A percentile compares a stretch with the other conserved stretches of the same genome.
Conservation (phyloP, 2,888 invertebrate species). For the Scrobipalpa atriplicella region DNA sequence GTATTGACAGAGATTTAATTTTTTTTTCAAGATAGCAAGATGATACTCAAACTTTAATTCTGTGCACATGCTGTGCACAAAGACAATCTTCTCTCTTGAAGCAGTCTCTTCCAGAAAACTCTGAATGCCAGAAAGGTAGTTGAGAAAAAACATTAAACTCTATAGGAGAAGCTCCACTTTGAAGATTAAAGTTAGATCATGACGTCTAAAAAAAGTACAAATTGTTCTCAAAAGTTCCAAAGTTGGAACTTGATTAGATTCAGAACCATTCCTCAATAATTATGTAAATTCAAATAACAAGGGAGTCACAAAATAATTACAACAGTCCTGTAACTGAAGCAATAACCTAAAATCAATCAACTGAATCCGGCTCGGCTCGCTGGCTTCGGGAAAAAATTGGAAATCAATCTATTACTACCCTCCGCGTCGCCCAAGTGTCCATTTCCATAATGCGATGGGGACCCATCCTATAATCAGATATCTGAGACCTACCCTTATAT, state of each 20-base stretch:
- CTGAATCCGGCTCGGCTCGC: slow-evolving; percentile 35
- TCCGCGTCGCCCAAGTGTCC: slow-evolving; percentile 64
- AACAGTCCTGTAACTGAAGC: slow-evolving; percentile 31
- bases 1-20: too few species aligned
- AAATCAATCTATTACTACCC: slow-evolving; percentile 76
- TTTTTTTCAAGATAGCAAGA: too few species aligned
- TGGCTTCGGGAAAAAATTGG: slow-evolving; percentile 58
- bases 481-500: slow-evolving; percentile 61
- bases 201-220: too few species aligned
- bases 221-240: too few species aligned
- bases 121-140: too few species aligned
- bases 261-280: not conserved
- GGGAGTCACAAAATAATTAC: slow-evolving; percentile 45
- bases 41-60: too few species aligned
- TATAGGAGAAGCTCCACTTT: too few species aligned
- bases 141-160: too few species aligned
- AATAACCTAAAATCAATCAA: slow-evolving; percentile 65
- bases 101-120: too few species aligned
- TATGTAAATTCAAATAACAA: slow-evolving; percentile 2
- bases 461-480: slow-evolving; percentile 74
- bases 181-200: too few species aligned
- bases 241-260: not conserved
- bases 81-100: too few species aligned
- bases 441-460: slow-evolving; percentile 74
- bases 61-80: too few species aligned